Evolutionary conservation across 2,113 vertebrate species (phyloP), one percentile per base, ranked within the genome.

Genomic region (Podiceps cristatus): DNA sequence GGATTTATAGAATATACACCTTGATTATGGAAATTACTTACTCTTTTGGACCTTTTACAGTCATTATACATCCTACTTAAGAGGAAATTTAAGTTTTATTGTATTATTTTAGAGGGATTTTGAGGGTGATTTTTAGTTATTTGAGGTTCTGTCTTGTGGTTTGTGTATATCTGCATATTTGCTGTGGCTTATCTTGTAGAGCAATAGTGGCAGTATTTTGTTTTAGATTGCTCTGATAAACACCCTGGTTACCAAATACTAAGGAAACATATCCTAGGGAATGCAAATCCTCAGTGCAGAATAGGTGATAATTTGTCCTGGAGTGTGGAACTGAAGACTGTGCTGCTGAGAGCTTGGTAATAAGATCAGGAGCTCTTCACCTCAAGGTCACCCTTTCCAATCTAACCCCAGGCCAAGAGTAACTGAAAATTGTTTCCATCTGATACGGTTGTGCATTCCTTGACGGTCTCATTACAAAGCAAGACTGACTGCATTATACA

Each of bases 21-120:
- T 72, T 92, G 18, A 16, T 93, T 93, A 71, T 89, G 35, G 40
- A 92, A 91, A 84, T 93, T 31, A 67, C 60, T 72, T 89, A 45
- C 5, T 2, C 56, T 80, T 96, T 58, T n/a, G 29, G 17, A 69
- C 3, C 8, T 88, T 87, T 93, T 68, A 49, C 12, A 56, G 14
- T 66, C 20, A 35, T 93, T 82, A 60, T 25, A 66, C 9, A 37
- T 37, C 37, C 25, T 75, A 75, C 27, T 63, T 91, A 71, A 81
- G 40, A 81, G 40, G 37, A 67, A 92, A 79, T 81, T 14, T 12
- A 1, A 25, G 13, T 15, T 60, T 92, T 95, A 72, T 25, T 6
- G 4, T 53, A 76, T 7, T 10, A 82, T 73, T 83, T 77, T 68
- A 66, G 19, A 60, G 35, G 14, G 11, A 5, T 18, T 84, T 71